Evolutionary conservation across 1,140 invertebrate genomes (phyloP).

Genomic region (Cydia pomonella): DNA sequence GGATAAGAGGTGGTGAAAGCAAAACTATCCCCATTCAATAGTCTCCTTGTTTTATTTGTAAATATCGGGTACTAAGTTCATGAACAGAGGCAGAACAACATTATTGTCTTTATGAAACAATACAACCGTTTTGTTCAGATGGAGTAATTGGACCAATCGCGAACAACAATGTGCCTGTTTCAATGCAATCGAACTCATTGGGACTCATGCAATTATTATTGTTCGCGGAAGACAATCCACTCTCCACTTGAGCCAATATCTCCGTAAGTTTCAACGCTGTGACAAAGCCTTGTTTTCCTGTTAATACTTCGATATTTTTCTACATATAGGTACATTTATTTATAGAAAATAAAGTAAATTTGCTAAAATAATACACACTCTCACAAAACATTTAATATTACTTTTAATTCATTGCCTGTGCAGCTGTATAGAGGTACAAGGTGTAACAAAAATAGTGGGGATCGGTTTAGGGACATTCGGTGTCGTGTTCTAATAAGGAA

Average conservation of each 20-base stretch:
- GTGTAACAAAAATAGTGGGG: too few relatives aligned
- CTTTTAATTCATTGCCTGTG: too few relatives aligned
- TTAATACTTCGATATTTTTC: neutral
- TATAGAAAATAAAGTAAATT: too few relatives aligned
- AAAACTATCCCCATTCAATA: too few relatives aligned
- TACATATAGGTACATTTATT: too few relatives aligned
- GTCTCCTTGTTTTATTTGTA: too few relatives aligned
- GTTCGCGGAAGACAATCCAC: constrained; percentile 7
- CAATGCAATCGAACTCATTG: constrained; percentile 15
- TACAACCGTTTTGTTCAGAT: neutral
- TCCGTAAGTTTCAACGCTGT: neutral
- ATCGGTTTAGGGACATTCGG: too few relatives aligned
- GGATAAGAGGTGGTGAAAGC: too few relatives aligned
- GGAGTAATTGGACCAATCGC: neutral
- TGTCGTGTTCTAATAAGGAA: too few relatives aligned
- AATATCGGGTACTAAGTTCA: neutral
- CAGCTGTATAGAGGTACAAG: too few relatives aligned
- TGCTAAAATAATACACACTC: too few relatives aligned
- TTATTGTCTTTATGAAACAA: constrained; percentile 9
- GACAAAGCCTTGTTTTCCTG: neutral
- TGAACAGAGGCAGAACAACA: neutral
- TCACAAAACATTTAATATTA: too few relatives aligned
- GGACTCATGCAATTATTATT: constrained; percentile 13
- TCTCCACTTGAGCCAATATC: neutral
- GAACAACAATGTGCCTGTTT: constrained; percentile 16